Percentiles rank a stretch among this genome's conserved stretches.
Conservation (phyloP, 2,113 vertebrate genomes). For the Sinocyclocheilus anophthalmus region DNA sequence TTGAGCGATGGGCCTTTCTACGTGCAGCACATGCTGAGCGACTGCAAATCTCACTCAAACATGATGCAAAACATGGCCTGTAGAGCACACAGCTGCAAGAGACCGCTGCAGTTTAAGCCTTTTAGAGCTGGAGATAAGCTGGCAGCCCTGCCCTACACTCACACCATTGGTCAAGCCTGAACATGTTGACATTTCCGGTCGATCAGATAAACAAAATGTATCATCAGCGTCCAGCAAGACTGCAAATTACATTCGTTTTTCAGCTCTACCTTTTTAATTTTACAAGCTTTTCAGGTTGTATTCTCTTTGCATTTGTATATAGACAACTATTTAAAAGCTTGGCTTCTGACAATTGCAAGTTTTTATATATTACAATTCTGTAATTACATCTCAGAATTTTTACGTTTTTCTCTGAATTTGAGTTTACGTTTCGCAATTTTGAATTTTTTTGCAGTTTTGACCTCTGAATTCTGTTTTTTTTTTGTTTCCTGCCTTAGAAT, state of each 20-base stretch:
- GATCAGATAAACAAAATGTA: too few species aligned
- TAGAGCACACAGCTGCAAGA: not conserved
- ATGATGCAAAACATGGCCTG: not conserved
- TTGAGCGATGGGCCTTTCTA: constrained; percentile 37
- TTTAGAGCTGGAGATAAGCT: not conserved
- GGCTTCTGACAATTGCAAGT: too few species aligned
- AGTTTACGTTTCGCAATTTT: too few species aligned
- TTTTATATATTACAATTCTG: too few species aligned
- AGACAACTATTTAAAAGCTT: too few species aligned
- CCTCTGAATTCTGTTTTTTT: too few species aligned
- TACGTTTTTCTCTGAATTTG: too few species aligned
- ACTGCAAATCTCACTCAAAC: not conserved
- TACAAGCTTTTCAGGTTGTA: too few species aligned
- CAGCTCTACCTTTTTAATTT: not conserved
- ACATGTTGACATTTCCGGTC: not conserved
- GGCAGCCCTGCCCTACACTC: not conserved
- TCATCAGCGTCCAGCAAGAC: not conserved
- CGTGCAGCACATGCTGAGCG: constrained; percentile 47
- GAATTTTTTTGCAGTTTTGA: too few species aligned
- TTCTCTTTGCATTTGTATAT: too few species aligned
- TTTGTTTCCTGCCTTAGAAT: too few species aligned
- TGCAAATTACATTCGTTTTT: not conserved
- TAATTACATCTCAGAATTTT: too few species aligned
- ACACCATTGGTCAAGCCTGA: not conserved
- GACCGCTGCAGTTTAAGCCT: not conserved